These are phyloP conservation scores for Hippocampus barbouri DNA, from an alignment of 2,113 vertebrate genomes.

Conservation along the genomic window DNA sequence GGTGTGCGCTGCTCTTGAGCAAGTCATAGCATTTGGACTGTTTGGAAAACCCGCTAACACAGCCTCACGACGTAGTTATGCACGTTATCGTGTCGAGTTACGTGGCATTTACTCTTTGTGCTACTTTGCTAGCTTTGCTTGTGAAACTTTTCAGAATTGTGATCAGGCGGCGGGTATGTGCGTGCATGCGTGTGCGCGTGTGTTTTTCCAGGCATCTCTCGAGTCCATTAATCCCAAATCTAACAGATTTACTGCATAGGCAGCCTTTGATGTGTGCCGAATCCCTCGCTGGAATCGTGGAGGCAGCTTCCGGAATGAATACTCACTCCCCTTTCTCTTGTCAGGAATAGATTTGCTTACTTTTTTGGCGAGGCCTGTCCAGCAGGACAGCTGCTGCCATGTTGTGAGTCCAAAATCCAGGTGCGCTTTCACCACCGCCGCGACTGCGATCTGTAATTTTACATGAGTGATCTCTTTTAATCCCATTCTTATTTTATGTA, in stretches of 20 bases:
- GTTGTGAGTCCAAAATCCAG: slow-evolving; percentile 60
- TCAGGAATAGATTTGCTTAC: slow-evolving; percentile 32
- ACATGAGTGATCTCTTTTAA: slow-evolving; percentile 74
- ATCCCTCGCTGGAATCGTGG: slow-evolving; percentile 65
- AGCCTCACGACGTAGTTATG: slow-evolving; percentile 13
- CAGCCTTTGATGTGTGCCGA: slow-evolving; percentile 66
- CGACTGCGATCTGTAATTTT: slow-evolving; percentile 72
- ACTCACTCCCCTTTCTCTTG: slow-evolving; percentile 40
- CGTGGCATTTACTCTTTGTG: slow-evolving; percentile 48
- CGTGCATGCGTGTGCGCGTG: slow-evolving; percentile 6
- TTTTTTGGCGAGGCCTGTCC: slow-evolving; percentile 20
- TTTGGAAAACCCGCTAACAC: neutral
- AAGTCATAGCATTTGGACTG: slow-evolving; percentile 1
- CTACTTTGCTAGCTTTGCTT: slow-evolving; percentile 48
- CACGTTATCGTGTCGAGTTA: slow-evolving; percentile 29
- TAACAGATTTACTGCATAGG: slow-evolving; percentile 67
- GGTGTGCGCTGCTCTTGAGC: neutral
- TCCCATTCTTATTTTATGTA: slow-evolving; percentile 74
- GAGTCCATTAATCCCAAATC: slow-evolving; percentile 74
- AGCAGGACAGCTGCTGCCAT: slow-evolving; percentile 48
- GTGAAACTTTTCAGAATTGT: slow-evolving; percentile 62
- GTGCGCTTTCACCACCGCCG: slow-evolving; percentile 56
- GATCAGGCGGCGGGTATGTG: slow-evolving; percentile 31
- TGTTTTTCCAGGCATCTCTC: slow-evolving; percentile 62
- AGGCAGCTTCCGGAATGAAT: slow-evolving; percentile 54